Evolutionary conservation across 2,888 invertebrate genomes (phyloP), one percentile per base, ranked within the genome.

Genomic region (Meghimatium bilineatum): DNA sequence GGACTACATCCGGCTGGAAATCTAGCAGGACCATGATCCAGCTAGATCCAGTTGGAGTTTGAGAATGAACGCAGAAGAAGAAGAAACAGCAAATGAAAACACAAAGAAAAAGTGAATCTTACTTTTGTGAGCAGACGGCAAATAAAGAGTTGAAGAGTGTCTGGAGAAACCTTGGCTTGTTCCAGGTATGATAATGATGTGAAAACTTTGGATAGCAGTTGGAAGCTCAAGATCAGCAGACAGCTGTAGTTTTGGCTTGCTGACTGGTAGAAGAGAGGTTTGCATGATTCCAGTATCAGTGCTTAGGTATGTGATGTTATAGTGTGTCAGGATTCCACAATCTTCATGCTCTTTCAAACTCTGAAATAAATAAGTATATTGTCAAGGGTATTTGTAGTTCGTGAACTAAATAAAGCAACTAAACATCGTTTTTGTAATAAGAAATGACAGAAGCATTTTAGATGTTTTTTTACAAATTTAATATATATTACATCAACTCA

Each of bases 141-240:
- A 12, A 34, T 67, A 32, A 1, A 82, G 29, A 49, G n/a, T n/a
- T 26, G 82, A 75, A 3, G 66, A 74, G 23, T 32, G 63, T 44
- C 32, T 71, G 23, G 82, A 74, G 12, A 36, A 49, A 6, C 82
- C 82, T 66, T 66, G 56, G 29, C 49, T 75, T 38, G 82, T 82
- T 2, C 63, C 82, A 36, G 75, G 71, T 23, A 17, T 49, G 8
- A 82, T 34, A 23, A 23, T 32, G 34, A 82, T 32, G 32, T 49
- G 29, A 36, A 63, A 75, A 66, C 52, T 66, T 14, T 66, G 52
- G n/a, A 17, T 38, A 20, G 32, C 14, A 8, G 72, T 32, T 72
- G 81, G 81, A 36, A 81, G 74, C 23, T 44, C 52, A 32, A 81
- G 60, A 63, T 81, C 81, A 38, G 60, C 49, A 1, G 74, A 74